phyloP scores from a whole-genome alignment of 2,113 vertebrate species.

The Axis porcinus region DNA sequence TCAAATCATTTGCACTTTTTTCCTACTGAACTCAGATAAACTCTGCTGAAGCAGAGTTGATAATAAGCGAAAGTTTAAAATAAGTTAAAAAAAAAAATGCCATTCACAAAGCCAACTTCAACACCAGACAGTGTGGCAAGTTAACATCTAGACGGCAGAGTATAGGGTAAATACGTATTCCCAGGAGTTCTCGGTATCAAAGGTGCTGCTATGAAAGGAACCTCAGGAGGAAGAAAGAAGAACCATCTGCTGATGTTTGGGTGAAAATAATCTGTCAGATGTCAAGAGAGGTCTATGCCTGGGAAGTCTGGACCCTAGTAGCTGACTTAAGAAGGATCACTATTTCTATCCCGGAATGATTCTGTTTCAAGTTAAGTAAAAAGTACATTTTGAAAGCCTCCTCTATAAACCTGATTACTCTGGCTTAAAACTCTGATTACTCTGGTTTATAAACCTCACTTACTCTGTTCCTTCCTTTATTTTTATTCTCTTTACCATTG shows the following conservation, averaged over 20 bases:
- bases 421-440: too few species aligned
- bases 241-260: not conserved
- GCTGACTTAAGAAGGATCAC: not conserved
- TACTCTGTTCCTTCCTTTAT: not conserved
- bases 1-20: not conserved
- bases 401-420: not conserved
- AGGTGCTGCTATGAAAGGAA: not conserved
- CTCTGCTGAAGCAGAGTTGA: not conserved
- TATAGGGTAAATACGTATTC: too few species aligned
- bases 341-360: not conserved
- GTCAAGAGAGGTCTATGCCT: not conserved
- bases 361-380: not conserved
- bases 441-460: not conserved
- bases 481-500: not conserved
- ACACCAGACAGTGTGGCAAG: not conserved
- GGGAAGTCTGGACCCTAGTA: not conserved
- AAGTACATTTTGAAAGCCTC: not conserved
- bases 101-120: not conserved
- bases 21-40: not conserved
- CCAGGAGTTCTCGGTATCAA: not conserved
- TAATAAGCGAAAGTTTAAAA: not conserved
- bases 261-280: not conserved
- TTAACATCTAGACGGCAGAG: not conserved
- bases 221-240: not conserved
- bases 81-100: not conserved